These are phyloP conservation scores for Clitarchus hookeri DNA, from an alignment of 2,888 invertebrate genomes.

Conservation along the genomic window DNA sequence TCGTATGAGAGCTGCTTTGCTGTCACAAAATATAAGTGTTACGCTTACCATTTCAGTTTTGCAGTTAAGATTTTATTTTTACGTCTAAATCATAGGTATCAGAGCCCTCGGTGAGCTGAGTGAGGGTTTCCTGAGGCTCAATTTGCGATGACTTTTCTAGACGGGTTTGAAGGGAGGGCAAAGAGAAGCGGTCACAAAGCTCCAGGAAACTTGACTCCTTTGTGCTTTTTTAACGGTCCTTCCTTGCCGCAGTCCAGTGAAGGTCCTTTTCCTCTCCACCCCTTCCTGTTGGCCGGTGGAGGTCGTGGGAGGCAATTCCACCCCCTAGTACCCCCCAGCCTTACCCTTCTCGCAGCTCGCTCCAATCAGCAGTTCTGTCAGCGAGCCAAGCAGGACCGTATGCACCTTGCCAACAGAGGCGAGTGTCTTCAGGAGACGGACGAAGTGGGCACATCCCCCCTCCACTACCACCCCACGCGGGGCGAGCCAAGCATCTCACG, in stretches of 20 bases:
- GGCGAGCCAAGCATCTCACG: too few species aligned
- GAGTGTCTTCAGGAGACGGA: neutral
- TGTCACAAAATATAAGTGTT: too few species aligned
- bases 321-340: neutral
- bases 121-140: too few species aligned
- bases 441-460: neutral
- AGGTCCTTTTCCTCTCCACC: neutral
- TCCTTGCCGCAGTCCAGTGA: neutral
- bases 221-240: constrained; percentile 6
- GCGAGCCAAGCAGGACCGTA: constrained; percentile 17
- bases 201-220: neutral
- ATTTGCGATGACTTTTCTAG: too few species aligned
- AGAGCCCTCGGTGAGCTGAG: too few species aligned
- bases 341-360: neutral
- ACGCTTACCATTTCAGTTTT: too few species aligned
- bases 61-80: too few species aligned
- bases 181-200: neutral
- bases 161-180: neutral
- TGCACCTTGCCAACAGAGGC: constrained; percentile 25
- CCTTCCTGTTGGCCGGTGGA: neutral
- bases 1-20: too few species aligned
- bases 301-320: neutral
- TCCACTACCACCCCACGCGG: neutral
- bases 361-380: constrained; percentile 22
- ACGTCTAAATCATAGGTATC: too few species aligned